Percentiles rank a stretch among this genome's conserved stretches.
Evolutionary conservation across 2,113 vertebrate genomes (phyloP).

Genomic region (Condylura cristata): DNA sequence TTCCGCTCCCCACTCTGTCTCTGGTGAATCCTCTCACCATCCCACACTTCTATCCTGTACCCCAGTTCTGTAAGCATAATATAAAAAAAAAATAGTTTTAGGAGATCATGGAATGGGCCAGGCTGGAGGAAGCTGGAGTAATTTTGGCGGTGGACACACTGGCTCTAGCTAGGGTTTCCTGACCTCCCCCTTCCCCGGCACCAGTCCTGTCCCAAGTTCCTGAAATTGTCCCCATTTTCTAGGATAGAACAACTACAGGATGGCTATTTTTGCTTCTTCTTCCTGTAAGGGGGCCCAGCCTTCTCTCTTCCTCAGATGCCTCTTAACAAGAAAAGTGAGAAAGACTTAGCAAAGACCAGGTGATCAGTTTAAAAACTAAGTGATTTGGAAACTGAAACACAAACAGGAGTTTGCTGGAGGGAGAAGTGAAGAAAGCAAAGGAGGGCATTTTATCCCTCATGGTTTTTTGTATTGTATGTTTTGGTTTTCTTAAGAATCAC

Average conservation of each 20-base stretch:
- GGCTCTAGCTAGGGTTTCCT: not conserved
- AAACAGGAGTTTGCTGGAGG: not conserved
- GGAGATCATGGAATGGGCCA: not conserved
- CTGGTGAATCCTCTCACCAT: too few species aligned
- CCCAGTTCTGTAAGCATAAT: too few species aligned
- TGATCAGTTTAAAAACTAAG: not conserved
- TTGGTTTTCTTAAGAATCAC: conserved; percentile 14
- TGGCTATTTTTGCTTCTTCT: conserved; percentile 63
- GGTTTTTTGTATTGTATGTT: not conserved
- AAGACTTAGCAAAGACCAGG: conserved; percentile 9
- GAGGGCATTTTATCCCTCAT: not conserved
- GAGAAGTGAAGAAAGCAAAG: not conserved
- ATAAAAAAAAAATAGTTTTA: conserved; percentile 12
- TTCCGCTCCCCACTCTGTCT: too few species aligned
- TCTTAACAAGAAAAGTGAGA: not conserved
- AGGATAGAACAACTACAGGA: conserved; percentile 41
- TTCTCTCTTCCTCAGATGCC: not conserved
- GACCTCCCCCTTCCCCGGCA: conserved; percentile 17
- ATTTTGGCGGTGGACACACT: not conserved
- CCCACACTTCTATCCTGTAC: too few species aligned
- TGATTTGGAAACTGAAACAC: not conserved
- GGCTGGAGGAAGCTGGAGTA: not conserved
- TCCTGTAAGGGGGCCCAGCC: conserved; percentile 13
- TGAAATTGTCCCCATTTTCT: conserved; percentile 59
- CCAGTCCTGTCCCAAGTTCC: conserved; percentile 50